phyloP scores from a whole-genome alignment of 1,140 invertebrate genomes.

The Pseudobourletiella spinata region DNA sequence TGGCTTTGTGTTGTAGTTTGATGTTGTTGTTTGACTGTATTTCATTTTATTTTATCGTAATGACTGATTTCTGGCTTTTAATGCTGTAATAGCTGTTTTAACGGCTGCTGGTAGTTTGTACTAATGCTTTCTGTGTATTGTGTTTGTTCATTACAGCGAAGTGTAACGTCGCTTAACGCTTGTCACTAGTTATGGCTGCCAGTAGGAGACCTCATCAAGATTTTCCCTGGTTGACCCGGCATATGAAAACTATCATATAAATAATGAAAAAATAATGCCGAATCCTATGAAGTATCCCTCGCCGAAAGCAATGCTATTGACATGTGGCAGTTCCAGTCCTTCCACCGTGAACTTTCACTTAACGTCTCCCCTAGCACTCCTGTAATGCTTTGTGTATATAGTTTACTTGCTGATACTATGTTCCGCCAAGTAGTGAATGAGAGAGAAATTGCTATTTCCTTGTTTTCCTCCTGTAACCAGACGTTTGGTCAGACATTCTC shows the following conservation, averaged over 20 bases:
- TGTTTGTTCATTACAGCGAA: background rate
- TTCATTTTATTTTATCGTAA: too few relatives aligned
- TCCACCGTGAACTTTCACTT: background rate
- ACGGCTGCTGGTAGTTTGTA: background rate
- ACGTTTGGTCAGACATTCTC: too few relatives aligned
- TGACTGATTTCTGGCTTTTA: too few relatives aligned
- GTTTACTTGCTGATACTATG: background rate
- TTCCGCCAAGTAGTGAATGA: background rate
- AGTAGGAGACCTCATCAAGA: background rate
- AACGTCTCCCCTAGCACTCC: background rate
- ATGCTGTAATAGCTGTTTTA: background rate
- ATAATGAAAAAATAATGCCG: too few relatives aligned
- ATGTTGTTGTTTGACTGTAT: too few relatives aligned
- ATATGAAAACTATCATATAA: background rate
- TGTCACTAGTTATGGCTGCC: too few relatives aligned
- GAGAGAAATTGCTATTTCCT: too few relatives aligned
- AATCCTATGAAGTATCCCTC: background rate
- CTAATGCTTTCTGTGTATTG: too few relatives aligned
- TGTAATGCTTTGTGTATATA: background rate
- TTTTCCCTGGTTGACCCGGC: background rate
- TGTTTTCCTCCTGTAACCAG: too few relatives aligned
- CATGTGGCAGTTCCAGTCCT: background rate
- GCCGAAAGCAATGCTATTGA: background rate
- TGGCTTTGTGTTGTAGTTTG: too few relatives aligned
- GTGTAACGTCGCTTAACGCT: background rate